Conservation (phyloP, 2,888 invertebrate genomes). For the Doris montereyensis region DNA sequence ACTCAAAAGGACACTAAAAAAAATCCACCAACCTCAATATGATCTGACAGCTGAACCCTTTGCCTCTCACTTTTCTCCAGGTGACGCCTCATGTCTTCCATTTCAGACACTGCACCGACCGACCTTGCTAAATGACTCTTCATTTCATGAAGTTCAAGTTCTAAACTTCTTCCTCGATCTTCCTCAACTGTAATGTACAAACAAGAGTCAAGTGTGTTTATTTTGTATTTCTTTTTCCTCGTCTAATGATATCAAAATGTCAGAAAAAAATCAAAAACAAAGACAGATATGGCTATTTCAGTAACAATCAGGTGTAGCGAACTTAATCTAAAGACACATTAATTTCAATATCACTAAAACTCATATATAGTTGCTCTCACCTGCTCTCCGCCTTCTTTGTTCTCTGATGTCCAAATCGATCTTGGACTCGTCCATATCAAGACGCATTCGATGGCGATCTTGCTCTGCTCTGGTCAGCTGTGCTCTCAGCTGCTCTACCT, state of each 20-base stretch:
- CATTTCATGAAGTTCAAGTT: constrained; percentile 63
- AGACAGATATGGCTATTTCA: not conserved
- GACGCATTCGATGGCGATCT: constrained; percentile 55
- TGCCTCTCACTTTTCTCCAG: constrained; percentile 69
- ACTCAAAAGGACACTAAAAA: no score
- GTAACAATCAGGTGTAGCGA: not conserved
- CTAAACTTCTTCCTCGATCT: constrained; percentile 47
- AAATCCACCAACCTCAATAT: constrained; percentile 64
- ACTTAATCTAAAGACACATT: not conserved
- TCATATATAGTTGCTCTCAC: constrained; percentile 30
- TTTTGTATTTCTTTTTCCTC: no score
- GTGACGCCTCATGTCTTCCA: constrained; percentile 58
- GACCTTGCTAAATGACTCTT: constrained; percentile 60
- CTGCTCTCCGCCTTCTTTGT: constrained; percentile 41
- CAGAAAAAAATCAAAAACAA: not conserved
- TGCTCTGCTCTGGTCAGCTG: constrained; percentile 62
- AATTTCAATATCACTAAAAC: not conserved
- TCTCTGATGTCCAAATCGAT: constrained; percentile 63
- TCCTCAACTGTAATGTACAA: constrained; percentile 47
- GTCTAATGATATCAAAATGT: no score
- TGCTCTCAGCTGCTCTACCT: constrained; percentile 63
- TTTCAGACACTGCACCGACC: constrained; percentile 60
- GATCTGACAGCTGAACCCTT: constrained; percentile 68
- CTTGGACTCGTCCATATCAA: constrained; percentile 58
- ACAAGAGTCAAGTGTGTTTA: no score